These are phyloP conservation scores for Penaeus chinensis DNA, from an alignment of 1,140 invertebrate genomes.

Conservation along the genomic window DNA sequence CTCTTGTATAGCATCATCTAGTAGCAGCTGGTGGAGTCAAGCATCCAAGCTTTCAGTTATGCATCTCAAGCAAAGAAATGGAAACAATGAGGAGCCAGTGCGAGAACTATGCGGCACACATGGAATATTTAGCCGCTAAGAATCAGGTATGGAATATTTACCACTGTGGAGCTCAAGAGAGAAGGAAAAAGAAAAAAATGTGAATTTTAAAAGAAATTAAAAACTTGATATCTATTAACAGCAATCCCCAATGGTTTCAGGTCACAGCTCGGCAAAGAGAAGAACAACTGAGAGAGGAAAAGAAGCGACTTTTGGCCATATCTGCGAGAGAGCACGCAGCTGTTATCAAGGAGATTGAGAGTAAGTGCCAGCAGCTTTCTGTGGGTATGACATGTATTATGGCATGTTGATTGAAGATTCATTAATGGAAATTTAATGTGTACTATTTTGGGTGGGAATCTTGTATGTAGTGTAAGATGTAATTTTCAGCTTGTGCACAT, in stretches of 20 bases:
- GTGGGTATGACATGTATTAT: neutral
- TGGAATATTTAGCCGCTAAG: conserved; percentile 30
- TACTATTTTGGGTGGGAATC: too few relatives aligned
- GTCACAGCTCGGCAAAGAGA: conserved; percentile 35
- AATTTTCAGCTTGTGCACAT: too few relatives aligned
- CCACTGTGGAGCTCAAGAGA: neutral
- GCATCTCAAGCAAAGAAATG: conserved; percentile 24
- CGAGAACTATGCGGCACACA: conserved; percentile 33
- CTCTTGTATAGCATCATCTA: conserved; percentile 34
- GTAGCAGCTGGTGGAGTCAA: conserved; percentile 17
- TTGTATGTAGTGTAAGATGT: too few relatives aligned
- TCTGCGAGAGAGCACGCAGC: conserved; percentile 27
- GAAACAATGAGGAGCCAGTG: conserved; percentile 15
- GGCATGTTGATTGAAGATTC: neutral
- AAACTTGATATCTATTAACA: too few relatives aligned
- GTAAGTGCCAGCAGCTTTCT: neutral
- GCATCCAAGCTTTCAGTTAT: conserved; percentile 36
- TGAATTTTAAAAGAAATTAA: too few relatives aligned
- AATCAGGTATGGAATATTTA: conserved; percentile 20
- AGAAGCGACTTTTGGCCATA: neutral
- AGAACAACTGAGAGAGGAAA: conserved; percentile 26
- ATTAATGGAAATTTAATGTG: neutral
- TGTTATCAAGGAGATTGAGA: conserved; percentile 25
- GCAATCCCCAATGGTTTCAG: neutral
- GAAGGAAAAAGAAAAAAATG: neutral